Percentiles rank a stretch among this genome's conserved stretches.
phyloP scores from a whole-genome alignment of 2,113 vertebrate genomes.

The Regulus satrapa region DNA sequence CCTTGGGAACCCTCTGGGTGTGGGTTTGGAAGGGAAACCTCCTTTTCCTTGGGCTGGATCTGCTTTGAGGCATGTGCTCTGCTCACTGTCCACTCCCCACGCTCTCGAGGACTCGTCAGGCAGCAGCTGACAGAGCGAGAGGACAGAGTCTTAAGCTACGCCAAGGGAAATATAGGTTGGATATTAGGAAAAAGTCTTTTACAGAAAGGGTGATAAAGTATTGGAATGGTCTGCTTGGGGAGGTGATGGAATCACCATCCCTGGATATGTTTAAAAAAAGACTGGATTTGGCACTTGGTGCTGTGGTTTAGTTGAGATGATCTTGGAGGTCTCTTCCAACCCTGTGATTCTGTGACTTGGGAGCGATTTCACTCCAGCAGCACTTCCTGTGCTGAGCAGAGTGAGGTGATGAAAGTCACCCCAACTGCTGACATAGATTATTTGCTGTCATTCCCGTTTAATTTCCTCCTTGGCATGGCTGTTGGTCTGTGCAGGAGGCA shows the following conservation, averaged over 20 bases:
- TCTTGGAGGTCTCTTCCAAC: no score
- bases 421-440: accelerated
- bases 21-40: neutral
- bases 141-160: no score
- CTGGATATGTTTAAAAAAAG: no score
- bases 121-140: no score
- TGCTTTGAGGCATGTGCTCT: accelerated
- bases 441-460: neutral
- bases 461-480: neutral
- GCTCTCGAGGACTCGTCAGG: accelerated
- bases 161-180: no score
- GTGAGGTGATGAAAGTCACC: neutral
- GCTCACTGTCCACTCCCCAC: accelerated
- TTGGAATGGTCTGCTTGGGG: no score
- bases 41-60: neutral
- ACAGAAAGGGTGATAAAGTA: no score
- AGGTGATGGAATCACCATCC: no score
- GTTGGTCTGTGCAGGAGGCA: constrained; percentile 71
- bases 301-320: no score
- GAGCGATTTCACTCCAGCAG: neutral
- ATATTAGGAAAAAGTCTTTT: no score
- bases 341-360: no score
- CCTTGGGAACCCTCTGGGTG: neutral
- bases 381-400: neutral
- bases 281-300: no score